Percentiles rank a stretch among this genome's conserved stretches.
These are phyloP conservation scores for Trisateles emortualis DNA, from an alignment of 2,888 invertebrate species.

Conservation along the genomic window DNA sequence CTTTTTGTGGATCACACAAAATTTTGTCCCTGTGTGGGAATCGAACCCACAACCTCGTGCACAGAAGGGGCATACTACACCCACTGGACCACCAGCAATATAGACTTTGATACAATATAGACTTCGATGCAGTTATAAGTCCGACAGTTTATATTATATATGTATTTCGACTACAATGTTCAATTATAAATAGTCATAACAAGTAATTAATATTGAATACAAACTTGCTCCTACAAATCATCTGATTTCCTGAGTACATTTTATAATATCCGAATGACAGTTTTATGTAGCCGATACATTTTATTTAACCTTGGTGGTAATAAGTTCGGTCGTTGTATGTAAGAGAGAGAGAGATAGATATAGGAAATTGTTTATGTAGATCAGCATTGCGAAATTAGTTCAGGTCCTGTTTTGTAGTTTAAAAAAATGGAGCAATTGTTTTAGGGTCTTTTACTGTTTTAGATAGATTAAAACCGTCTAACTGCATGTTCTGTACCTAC, in stretches of 20 bases:
- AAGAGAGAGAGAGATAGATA: slow-evolving; percentile 59
- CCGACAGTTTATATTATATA: too few species aligned
- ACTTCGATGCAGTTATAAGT: too few species aligned
- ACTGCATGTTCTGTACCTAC: not conserved
- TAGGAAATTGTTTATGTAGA: slow-evolving; percentile 62
- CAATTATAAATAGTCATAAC: slow-evolving; percentile 19
- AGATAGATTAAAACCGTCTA: not conserved
- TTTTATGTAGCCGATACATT: slow-evolving; percentile 35
- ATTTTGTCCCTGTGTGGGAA: too few species aligned
- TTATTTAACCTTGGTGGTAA: slow-evolving; percentile 42
- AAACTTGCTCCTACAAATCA: slow-evolving; percentile 22
- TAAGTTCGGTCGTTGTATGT: slow-evolving; percentile 35
- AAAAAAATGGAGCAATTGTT: slow-evolving; percentile 16
- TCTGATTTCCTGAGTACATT: slow-evolving; percentile 36
- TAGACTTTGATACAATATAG: too few species aligned
- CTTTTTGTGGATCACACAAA: too few species aligned
- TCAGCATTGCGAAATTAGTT: slow-evolving; percentile 33
- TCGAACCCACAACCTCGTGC: too few species aligned
- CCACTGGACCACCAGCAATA: too few species aligned
- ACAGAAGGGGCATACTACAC: too few species aligned
- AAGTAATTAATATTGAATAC: slow-evolving; percentile 19
- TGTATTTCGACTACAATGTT: too few species aligned
- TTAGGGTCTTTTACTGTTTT: not conserved
- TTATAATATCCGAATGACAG: slow-evolving; percentile 45
- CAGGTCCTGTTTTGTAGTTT: slow-evolving; percentile 2